phyloP scores from a whole-genome alignment of 30 jellyfish, hydroid and myxozoan genomes.

The Cassiopea xamachana region DNA sequence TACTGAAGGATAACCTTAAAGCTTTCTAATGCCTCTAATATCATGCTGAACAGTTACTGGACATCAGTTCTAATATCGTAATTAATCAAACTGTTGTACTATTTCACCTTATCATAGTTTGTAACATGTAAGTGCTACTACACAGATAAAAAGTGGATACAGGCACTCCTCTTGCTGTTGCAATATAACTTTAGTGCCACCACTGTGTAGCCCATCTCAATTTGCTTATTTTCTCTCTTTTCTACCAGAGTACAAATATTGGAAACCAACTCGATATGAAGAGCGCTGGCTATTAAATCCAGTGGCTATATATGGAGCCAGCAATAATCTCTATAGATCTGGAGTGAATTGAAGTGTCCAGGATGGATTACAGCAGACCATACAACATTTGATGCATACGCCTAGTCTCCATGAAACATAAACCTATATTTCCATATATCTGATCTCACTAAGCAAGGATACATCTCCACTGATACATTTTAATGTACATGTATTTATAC shows the following conservation, averaged over 20 bases:
- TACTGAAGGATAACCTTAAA: too few relatives aligned
- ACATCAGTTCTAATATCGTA: too few relatives aligned
- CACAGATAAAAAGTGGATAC: too few relatives aligned
- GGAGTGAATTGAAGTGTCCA: not conserved
- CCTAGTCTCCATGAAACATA: not conserved
- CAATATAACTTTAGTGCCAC: too few relatives aligned
- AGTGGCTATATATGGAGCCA: constrained; percentile 8
- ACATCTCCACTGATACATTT: not conserved
- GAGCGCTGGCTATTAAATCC: not conserved
- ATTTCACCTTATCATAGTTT: too few relatives aligned
- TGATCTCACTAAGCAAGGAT: not conserved
- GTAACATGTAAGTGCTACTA: too few relatives aligned
- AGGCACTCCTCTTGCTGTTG: too few relatives aligned
- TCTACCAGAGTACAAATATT: not conserved
- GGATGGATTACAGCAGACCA: not conserved
- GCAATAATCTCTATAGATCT: not conserved
- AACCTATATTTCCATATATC: not conserved
- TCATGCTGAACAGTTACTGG: too few relatives aligned
- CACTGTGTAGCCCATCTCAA: not conserved
- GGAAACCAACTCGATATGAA: not conserved
- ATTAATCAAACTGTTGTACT: too few relatives aligned
- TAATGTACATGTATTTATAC: not conserved
- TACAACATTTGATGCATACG: not conserved
- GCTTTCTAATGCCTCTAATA: too few relatives aligned
- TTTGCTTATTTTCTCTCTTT: not conserved